A percentile compares a stretch with the other conserved stretches of the same genome.
Conservation (phyloP, 2,888 invertebrate genomes). For the Apamea anceps region DNA sequence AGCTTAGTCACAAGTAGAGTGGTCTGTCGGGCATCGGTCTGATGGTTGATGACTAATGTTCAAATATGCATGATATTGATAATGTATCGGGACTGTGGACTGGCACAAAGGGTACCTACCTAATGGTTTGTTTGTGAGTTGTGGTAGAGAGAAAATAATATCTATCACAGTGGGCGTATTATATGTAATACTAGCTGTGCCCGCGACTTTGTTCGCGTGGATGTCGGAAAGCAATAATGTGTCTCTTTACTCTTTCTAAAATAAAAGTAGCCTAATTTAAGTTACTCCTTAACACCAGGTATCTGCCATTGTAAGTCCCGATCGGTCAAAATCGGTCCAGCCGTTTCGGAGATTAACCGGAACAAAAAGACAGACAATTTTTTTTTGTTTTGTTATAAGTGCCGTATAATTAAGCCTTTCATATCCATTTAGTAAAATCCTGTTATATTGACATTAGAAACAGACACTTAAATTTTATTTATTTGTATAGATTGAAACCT, state of each 20-base stretch:
- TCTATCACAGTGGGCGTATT: conserved; percentile 46
- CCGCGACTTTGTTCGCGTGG: not conserved
- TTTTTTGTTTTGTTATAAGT: not conserved
- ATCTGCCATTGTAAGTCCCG: no score
- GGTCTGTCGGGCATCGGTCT: conserved; percentile 8
- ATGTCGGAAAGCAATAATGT: not conserved
- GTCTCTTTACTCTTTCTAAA: not conserved
- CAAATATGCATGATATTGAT: conserved; percentile 47
- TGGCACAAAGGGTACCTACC: conserved; percentile 28
- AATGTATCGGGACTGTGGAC: conserved; percentile 42
- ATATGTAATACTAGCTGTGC: not conserved
- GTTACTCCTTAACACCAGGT: not conserved
- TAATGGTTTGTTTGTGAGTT: conserved; percentile 50
- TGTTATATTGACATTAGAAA: not conserved
- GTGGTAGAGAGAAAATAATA: conserved; percentile 23
- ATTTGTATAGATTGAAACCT: conserved; percentile 9
- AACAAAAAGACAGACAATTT: no score
- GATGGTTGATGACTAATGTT: conserved; percentile 32
- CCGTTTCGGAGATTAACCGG: not conserved
- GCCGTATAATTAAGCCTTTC: not conserved
- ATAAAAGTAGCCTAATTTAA: not conserved
- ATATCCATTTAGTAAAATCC: not conserved
- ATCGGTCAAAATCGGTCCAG: not conserved
- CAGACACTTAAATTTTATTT: not conserved
- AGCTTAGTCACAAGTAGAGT: conserved; percentile 38